Evolutionary conservation across 2,888 invertebrate genomes (phyloP), one percentile per base, ranked within the genome.

Genomic region (Schrankia costaestrigalis): DNA sequence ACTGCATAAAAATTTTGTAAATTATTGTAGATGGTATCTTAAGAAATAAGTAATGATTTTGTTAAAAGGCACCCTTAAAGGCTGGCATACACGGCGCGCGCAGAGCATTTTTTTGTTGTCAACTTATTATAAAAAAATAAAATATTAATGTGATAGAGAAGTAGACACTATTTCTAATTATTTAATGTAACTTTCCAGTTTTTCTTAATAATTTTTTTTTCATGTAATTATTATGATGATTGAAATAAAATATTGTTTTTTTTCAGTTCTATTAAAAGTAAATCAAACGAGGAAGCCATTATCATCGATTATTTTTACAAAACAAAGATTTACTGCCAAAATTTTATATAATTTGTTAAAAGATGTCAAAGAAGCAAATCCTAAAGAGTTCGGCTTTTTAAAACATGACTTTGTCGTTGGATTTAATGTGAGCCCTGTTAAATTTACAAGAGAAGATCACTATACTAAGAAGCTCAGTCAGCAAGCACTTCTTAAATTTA

Each of bases 381-480:
- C 89, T 0, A 27, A 41, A 2, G 76, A 89, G 7, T 91, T 90
- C 45, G 77, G 78, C 0, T 90, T 93, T 50, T 59, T 94, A 0
- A 85, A 89, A 40, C 90, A 93, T 0, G 93, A 94, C 54, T 96
- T 92, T 63, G 85, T 95, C 31, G 90, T 95, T 0, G 96, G 96
- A 0, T 89, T 86, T 36, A 90, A 90, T 35, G 67, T 80, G 1
- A 90, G 90, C 65, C 90, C 92, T 0, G 84, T 79, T 19, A 90
- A 89, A 50, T 79, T 80, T 40, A 89, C 90, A 0, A 78, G 90
- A 32, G 92, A 93, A 63, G 63, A 73, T 10, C 57, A 90, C 26
- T 91, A 83, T 44, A 57, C 83, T 0, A 81, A 89, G 24, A 90
- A 90, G 48, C 74, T 89, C 53, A 91, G 91, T 55, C 87, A 87